A percentile compares a stretch with the other conserved stretches of the same genome.
Conservation (phyloP, 2,113 vertebrate genomes). For the Hymenochirus boettgeri region DNA sequence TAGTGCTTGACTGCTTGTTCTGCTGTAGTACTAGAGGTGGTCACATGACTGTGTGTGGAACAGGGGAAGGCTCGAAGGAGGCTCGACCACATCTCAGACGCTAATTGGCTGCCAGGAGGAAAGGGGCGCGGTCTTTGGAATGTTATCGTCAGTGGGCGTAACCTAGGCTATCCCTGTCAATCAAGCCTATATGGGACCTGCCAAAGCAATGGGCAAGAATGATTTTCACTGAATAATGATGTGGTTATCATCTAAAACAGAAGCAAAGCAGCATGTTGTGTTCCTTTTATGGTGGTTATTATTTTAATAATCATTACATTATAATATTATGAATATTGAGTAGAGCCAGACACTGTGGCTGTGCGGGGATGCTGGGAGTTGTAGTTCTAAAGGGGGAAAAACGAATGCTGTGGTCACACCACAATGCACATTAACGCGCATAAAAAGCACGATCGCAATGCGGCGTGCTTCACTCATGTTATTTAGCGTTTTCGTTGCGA, state of each 20-base stretch:
- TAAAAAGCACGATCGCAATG: too few relatives aligned
- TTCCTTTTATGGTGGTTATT: neutral
- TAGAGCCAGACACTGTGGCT: neutral
- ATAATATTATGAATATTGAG: neutral
- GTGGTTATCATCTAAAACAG: too few relatives aligned
- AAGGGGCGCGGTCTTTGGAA: slow-evolving; percentile 50
- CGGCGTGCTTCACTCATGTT: too few relatives aligned
- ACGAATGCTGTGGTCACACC: too few relatives aligned
- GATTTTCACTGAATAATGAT: neutral
- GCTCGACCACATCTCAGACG: slow-evolving; percentile 71
- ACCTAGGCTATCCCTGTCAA: neutral
- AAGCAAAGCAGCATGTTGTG: too few relatives aligned
- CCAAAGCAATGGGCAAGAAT: neutral
- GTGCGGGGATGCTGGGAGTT: too few relatives aligned
- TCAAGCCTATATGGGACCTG: too few relatives aligned
- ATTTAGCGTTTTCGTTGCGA: too few relatives aligned
- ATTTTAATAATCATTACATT: neutral
- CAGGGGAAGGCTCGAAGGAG: slow-evolving; percentile 74
- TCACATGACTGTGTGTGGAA: slow-evolving; percentile 61
- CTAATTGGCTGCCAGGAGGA: slow-evolving; percentile 63
- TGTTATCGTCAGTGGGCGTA: slow-evolving; percentile 56
- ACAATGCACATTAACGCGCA: too few relatives aligned
- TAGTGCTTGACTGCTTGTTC: slow-evolving; percentile 59
- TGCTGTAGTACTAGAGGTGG: slow-evolving; percentile 51
- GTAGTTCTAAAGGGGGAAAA: too few relatives aligned